phyloP scores from a whole-genome alignment of 2,113 vertebrate genomes.

The Apeltes quadracus region DNA sequence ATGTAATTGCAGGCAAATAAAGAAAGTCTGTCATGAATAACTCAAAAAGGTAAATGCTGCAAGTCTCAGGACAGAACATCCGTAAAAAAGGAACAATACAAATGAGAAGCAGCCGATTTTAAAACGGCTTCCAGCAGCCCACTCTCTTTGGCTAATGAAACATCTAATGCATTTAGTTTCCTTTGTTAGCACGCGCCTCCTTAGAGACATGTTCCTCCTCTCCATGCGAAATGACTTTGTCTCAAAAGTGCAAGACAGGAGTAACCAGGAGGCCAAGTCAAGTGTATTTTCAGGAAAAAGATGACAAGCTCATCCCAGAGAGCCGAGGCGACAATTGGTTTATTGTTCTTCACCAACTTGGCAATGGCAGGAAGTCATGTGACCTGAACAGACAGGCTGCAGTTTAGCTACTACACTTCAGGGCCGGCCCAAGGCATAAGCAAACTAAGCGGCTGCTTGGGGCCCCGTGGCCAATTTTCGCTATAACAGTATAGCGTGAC shows the following conservation, averaged over 20 bases:
- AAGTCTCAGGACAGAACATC: slow-evolving; percentile 28
- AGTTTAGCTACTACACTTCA: neutral
- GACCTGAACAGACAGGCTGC: slow-evolving; percentile 19
- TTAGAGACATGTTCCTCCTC: slow-evolving; percentile 66
- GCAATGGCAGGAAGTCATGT: slow-evolving; percentile 10
- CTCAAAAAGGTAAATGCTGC: slow-evolving; percentile 10
- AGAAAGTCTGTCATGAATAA: slow-evolving; percentile 29
- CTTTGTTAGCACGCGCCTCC: slow-evolving; percentile 71
- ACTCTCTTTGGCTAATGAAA: slow-evolving; percentile 58
- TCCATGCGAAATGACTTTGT: slow-evolving; percentile 63
- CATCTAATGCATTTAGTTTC: slow-evolving; percentile 66
- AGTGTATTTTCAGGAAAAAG: slow-evolving; percentile 55
- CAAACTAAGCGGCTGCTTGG: too few relatives aligned
- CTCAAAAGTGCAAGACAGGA: slow-evolving; percentile 64
- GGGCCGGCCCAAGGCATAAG: too few relatives aligned
- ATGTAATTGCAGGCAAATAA: slow-evolving; percentile 67
- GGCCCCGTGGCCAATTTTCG: too few relatives aligned
- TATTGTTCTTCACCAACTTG: neutral
- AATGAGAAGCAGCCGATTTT: slow-evolving; percentile 32
- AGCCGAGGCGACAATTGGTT: slow-evolving; percentile 31
- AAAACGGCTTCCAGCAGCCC: slow-evolving; percentile 49
- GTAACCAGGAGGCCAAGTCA: slow-evolving; percentile 57
- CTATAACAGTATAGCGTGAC: too few relatives aligned
- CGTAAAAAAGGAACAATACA: slow-evolving; percentile 43
- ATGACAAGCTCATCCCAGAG: slow-evolving; percentile 35